Evolutionary conservation across 2,888 invertebrate species (phyloP).

Genomic region (Volucella zonaria): DNA sequence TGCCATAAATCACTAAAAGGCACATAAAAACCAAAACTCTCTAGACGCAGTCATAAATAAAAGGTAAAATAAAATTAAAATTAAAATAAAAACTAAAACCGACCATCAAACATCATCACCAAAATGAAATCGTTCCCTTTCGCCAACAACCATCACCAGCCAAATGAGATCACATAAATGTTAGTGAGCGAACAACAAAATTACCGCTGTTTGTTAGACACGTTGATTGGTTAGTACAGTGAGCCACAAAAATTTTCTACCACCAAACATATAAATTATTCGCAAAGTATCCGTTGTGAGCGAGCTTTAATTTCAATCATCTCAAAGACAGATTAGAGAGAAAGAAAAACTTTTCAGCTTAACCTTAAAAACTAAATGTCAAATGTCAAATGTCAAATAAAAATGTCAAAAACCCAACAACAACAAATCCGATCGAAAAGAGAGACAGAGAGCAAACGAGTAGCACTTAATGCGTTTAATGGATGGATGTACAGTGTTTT

Average conservation of each 20-base stretch:
- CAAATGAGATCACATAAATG: conserved; percentile 16
- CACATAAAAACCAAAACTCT: conserved; percentile 13
- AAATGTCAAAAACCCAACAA: conserved; percentile 34
- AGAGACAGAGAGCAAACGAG: background rate
- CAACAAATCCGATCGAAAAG: conserved; percentile 48
- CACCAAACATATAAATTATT: conserved; percentile 3
- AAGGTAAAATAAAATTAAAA: background rate
- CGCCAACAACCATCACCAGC: conserved; percentile 11
- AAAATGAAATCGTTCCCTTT: background rate
- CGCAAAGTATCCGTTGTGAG: background rate
- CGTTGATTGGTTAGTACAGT: conserved; percentile 41
- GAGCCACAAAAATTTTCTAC: conserved; percentile 16
- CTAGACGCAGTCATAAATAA: background rate
- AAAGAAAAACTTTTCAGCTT: background rate
- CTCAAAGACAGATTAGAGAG: background rate
- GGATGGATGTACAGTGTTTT: conserved; percentile 11
- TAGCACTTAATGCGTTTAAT: conserved; percentile 25
- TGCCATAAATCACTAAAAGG: conserved; percentile 22
- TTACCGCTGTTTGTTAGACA: conserved; percentile 26
- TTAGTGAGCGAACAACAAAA: conserved; percentile 16
- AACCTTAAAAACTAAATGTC: conserved; percentile 11
- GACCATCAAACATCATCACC: conserved; percentile 1
- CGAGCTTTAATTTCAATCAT: conserved; percentile 29
- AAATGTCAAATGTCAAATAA: conserved; percentile 34
- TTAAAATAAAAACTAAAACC: too few relatives aligned